phyloP scores from a whole-genome alignment of 2,797 vertebrate species.

The Peromyscus nudipes region DNA sequence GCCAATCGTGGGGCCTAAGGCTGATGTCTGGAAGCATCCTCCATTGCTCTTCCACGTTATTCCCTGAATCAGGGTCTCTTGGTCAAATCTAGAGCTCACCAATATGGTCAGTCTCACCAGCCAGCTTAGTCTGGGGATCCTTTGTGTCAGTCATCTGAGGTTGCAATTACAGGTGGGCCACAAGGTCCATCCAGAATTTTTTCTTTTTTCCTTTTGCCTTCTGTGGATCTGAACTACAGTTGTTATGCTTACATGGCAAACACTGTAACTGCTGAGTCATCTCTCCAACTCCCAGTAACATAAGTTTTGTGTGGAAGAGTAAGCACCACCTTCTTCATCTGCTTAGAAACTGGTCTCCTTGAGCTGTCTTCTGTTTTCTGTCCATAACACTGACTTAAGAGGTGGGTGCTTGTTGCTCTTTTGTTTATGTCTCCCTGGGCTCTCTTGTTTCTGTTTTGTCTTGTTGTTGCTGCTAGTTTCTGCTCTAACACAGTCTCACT shows the following conservation, averaged over 20 bases:
- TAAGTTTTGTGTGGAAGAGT: neutral
- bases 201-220: neutral
- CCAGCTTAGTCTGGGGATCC: neutral
- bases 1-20: neutral
- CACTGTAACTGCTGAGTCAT: neutral
- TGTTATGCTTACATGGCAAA: neutral
- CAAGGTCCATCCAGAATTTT: neutral
- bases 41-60: neutral
- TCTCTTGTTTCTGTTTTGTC: neutral
- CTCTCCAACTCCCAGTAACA: neutral
- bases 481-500: neutral
- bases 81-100: neutral
- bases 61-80: neutral
- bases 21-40: neutral
- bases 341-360: neutral
- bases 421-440: too few species aligned
- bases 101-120: neutral
- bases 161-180: neutral
- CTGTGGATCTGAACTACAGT: neutral
- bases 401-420: neutral
- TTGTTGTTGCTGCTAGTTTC: neutral
- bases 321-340: neutral
- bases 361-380: neutral
- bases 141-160: too few species aligned
- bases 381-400: fast-evolving